Evolutionary conservation across 2,888 invertebrate species (phyloP), one percentile per base, ranked within the genome.

Genomic region (Ligdia adustata): DNA sequence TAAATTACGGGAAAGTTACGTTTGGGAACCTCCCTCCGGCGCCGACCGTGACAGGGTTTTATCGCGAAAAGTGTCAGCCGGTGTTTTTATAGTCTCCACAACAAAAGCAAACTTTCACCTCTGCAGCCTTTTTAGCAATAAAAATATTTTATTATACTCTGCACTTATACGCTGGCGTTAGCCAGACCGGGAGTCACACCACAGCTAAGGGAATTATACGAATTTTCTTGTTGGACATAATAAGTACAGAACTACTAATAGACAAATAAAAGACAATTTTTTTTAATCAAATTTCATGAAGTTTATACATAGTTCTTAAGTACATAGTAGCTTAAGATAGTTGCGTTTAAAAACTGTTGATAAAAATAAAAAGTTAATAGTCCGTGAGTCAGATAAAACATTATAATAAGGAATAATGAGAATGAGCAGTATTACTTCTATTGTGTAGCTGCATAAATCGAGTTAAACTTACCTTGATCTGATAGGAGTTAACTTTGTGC

Each of bases 401-500:
- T n/a, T n/a, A n/a, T n/a, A n/a, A n/a, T n/a, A n/a, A n/a, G n/a
- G n/a, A n/a, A n/a, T n/a, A n/a, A n/a, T n/a, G n/a, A n/a, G n/a
- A n/a, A n/a, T n/a, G n/a, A n/a, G n/a, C n/a, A n/a, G n/a, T n/a
- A n/a, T n/a, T n/a, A n/a, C n/a, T n/a, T n/a, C n/a, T n/a, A n/a
- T n/a, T n/a, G n/a, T n/a, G n/a, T n/a, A n/a, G n/a, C n/a, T n/a
- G n/a, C n/a, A n/a, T n/a, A n/a, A n/a, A n/a, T n/a, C n/a, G n/a
- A n/a, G n/a, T n/a, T n/a, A 6, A 7, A 22, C 93, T 93, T 92
- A 97, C 98, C 97, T 99, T 99, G 82, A 99, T 98, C 93, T 99
- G 98, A 92, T 98, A 99, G 75, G 98, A 98, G 93, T 99, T 99
- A 82, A 98, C 95, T 92, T 98, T 98, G 82, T 97, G 95, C 86